These are phyloP conservation scores for Drosophila gaucha DNA, from an alignment of 2,888 invertebrate species.

Conservation along the genomic window DNA sequence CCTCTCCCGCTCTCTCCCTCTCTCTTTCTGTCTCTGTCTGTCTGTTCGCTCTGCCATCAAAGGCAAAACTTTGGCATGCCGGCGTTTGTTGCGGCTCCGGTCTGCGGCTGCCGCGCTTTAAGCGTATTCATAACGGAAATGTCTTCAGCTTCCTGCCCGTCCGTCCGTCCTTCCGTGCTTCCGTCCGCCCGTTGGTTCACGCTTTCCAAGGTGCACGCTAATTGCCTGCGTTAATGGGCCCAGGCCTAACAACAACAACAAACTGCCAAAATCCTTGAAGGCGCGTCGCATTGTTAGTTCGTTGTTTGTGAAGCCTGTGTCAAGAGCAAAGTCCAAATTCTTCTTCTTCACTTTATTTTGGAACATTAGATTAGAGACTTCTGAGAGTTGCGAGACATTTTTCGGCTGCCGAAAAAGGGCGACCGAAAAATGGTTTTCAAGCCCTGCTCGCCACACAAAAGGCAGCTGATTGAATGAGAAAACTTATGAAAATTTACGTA, in stretches of 20 bases:
- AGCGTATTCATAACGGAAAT: conserved; percentile 69
- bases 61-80: conserved; percentile 68
- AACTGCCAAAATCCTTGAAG: conserved; percentile 7
- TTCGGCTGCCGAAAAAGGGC: conserved; percentile 29
- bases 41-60: conserved; percentile 50
- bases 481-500: conserved; percentile 51
- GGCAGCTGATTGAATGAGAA: conserved; percentile 36
- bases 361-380: conserved; percentile 65
- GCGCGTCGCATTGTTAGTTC: conserved; percentile 9
- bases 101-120: conserved; percentile 23
- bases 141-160: conserved; percentile 53
- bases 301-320: conserved; percentile 10
- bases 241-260: conserved; percentile 29
- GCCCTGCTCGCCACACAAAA: conserved; percentile 34
- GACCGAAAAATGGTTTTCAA: conserved; percentile 31
- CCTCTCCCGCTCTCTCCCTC: background rate
- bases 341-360: conserved; percentile 10
- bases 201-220: conserved; percentile 56
- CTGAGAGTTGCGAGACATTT: conserved; percentile 7
- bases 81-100: conserved; percentile 44
- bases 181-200: conserved; percentile 20
- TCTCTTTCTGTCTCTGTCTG: background rate
- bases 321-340: conserved; percentile 34
- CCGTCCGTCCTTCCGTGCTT: conserved; percentile 14
- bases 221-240: conserved; percentile 59